Evolutionary conservation across 2,113 vertebrate species (phyloP), one percentile per base, ranked within the genome.

Genomic region (Tricholaema leucomelas): DNA sequence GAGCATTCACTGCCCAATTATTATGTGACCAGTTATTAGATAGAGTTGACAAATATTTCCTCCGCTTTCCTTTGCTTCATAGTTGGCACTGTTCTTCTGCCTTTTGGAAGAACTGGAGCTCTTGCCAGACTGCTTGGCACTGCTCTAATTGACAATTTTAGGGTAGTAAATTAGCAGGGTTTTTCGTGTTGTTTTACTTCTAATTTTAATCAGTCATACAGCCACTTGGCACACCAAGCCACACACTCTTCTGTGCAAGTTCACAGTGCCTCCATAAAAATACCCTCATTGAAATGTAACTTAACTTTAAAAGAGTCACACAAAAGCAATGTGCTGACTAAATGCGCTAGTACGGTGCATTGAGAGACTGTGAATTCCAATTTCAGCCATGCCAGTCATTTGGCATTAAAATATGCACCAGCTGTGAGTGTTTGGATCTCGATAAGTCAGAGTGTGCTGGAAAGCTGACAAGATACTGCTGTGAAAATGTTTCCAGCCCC

Each of bases 371-470:
- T 88, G 85, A 93, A 92, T 97, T 97, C 88, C 95, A 97, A 89
- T 95, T 97, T 96, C 91, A 97, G 87, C 92, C 92, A 92, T 87
- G 79, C 90, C 93, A 96, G 94, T 94, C 92, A 93, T 95, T 96
- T 98, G 97, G 96, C 95, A 96, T 94, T 94, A 95, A 97, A 97
- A 96, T 91, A 94, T 94, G 92, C 87, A 96, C 95, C 96, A 97
- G 97, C 97, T 97, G 94, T 94, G 95, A 96, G 82, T 93, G 85
- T 97, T 96, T 97, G 94, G 95, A 96, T 97, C 95, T 94, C 70
- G 92, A 95, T 96, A 97, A 97, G 96, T 96, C 95, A 96, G 95
- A 87, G 74, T 63, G 82, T 93, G 71, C 90, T 97, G 91, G 94
- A 94, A 96, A 95, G 85, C 91, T 96, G 92, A 96, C 92, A 97